These are phyloP conservation scores for Notarius lentiginosus DNA, from an alignment of 2,113 vertebrate genomes.

Conservation along the genomic window DNA sequence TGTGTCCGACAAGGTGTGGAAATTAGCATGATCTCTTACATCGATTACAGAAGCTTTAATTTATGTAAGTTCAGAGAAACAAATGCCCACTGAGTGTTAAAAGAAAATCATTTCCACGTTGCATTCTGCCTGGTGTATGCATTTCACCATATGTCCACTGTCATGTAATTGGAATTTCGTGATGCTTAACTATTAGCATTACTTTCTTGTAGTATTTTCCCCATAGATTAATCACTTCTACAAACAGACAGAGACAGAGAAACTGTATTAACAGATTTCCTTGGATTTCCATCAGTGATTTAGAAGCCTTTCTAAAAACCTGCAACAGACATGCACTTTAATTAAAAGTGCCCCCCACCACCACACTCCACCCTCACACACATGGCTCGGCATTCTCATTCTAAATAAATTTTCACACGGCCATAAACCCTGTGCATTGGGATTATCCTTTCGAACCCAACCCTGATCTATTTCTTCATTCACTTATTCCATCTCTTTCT, in stretches of 20 bases:
- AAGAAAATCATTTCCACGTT: neutral
- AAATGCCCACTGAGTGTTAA: neutral
- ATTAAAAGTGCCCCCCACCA: slow-evolving; percentile 46
- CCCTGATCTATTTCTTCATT: slow-evolving; percentile 32
- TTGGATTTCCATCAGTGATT: slow-evolving; percentile 56
- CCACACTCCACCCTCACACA: slow-evolving; percentile 13
- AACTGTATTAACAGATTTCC: slow-evolving; percentile 39
- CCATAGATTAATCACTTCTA: neutral
- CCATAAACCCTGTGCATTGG: slow-evolving; percentile 49
- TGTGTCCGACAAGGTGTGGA: neutral
- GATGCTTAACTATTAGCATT: slow-evolving; percentile 12
- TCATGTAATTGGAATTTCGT: slow-evolving; percentile 28
- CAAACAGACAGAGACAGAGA: slow-evolving; percentile 18
- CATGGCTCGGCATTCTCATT: slow-evolving; percentile 47
- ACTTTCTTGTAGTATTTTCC: neutral
- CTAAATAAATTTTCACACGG: slow-evolving; percentile 53
- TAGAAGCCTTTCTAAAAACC: slow-evolving; percentile 52
- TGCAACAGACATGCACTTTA: slow-evolving; percentile 55
- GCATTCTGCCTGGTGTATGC: neutral
- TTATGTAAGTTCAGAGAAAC: neutral
- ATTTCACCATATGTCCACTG: slow-evolving; percentile 10
- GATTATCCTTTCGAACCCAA: slow-evolving; percentile 43
- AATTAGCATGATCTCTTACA: neutral
- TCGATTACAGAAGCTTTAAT: neutral
- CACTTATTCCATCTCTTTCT: slow-evolving; percentile 30